Evolutionary conservation across 2,113 vertebrate genomes (phyloP), one percentile per base, ranked within the genome.

Genomic region (Psophia crepitans): DNA sequence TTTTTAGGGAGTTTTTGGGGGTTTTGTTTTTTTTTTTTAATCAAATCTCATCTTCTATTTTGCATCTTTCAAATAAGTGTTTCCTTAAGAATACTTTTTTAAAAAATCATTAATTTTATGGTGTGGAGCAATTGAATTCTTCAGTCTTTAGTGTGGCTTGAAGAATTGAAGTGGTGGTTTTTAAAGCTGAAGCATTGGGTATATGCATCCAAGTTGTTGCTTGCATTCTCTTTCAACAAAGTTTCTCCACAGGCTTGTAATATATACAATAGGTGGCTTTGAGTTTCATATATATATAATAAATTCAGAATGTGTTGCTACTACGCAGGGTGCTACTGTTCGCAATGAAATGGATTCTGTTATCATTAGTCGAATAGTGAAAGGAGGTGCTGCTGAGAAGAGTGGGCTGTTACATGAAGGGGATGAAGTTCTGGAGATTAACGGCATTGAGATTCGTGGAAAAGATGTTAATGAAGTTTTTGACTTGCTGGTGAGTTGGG

Each of bases 391-490:
- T 2, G 99, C 99, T 8, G 99, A 99, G 96, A 98, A 98, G 82
- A 99, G 99, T 91, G 99, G 99, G 66, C 98, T 99, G 28, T 97
- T 99, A 88, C 99, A 98, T 20, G 99, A 99, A 97, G 99, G 99
- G 53, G 99, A 99, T 6, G 99, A 99, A 97, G 99, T 99, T 98
- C 97, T 99, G 87, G 99, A 99, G 95, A 99, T 99, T 94, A 99
- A 99, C 46, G 99, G 99, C 68, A 98, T 99, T 91, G 97, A 99
- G 49, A 99, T 99, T 81, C 99, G 99, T 44, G 99, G 99, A 44
- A 99, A 99, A 97, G 99, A 99, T 77, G 98, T 99, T 96, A 99
- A 99, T 96, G 99, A 99, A 86, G 99, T 99, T 93, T 99, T 99
- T 84, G 99, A 99, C 90, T 96, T 99, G 75, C 94, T 99, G 98